phyloP scores from a whole-genome alignment of 2,113 vertebrate genomes.

The Danionella cerebrum region DNA sequence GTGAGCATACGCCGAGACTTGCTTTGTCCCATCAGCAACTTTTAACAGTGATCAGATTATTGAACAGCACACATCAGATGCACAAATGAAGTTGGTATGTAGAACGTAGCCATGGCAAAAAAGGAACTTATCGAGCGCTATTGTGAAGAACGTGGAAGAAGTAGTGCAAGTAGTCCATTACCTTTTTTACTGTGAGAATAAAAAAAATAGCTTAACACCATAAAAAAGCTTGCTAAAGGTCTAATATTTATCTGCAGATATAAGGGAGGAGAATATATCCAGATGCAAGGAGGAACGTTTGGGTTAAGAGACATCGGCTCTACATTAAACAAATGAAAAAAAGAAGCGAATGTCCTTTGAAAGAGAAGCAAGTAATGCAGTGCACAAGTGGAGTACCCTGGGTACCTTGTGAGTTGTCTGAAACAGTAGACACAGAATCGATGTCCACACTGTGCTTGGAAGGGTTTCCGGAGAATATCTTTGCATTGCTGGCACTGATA shows the following conservation, averaged over 20 bases:
- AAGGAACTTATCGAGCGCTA: too few relatives aligned
- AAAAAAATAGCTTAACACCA: too few relatives aligned
- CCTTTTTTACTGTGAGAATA: too few relatives aligned
- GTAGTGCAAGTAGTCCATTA: too few relatives aligned
- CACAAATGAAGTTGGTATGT: too few relatives aligned
- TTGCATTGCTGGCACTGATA: slow-evolving; percentile 88
- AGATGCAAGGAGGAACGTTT: background rate
- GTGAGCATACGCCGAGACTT: too few relatives aligned
- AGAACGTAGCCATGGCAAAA: too few relatives aligned
- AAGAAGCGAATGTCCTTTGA: background rate
- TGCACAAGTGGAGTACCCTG: background rate
- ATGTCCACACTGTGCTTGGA: slow-evolving; percentile 94
- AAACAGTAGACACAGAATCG: slow-evolving; percentile 92
- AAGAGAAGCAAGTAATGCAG: background rate
- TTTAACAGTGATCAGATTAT: too few relatives aligned
- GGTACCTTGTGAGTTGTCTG: slow-evolving; percentile 50
- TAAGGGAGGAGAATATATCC: background rate
- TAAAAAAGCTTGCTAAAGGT: slow-evolving; percentile 1
- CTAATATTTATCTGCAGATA: background rate
- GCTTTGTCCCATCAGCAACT: too few relatives aligned
- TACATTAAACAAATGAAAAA: background rate
- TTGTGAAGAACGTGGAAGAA: too few relatives aligned
- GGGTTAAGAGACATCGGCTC: background rate
- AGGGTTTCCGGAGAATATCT: slow-evolving; percentile 81
- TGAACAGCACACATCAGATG: too few relatives aligned